Conservation (phyloP, 2,113 vertebrate genomes). For the Laticauda laticaudata region DNA sequence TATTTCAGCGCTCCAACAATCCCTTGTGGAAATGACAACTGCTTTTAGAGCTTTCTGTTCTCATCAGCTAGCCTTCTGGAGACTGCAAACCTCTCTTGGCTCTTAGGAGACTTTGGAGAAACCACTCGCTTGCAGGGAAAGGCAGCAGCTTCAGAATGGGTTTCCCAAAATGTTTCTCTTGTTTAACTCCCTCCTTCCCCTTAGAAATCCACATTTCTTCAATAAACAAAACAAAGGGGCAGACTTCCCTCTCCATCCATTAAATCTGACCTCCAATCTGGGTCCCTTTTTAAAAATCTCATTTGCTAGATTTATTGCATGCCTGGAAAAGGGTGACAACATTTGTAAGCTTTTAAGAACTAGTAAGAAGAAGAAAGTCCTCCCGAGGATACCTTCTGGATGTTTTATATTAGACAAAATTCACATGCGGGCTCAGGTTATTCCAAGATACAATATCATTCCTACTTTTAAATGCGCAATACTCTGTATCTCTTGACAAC, state of each 20-base stretch:
- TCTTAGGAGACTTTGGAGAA: too few species aligned
- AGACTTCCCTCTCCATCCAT: background rate
- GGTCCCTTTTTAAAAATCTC: background rate
- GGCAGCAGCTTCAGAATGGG: too few species aligned
- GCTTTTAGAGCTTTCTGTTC: too few species aligned
- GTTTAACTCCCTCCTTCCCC: background rate
- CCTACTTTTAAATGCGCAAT: background rate
- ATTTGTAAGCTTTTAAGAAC: background rate
- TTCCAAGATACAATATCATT: background rate
- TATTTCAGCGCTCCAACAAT: too few species aligned
- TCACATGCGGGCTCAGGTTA: background rate
- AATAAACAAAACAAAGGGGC: too few species aligned
- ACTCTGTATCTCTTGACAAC: background rate
- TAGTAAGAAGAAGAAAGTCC: background rate
- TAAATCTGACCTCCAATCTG: background rate
- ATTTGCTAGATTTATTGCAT: background rate
- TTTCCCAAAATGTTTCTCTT: background rate
- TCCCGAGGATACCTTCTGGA: background rate
- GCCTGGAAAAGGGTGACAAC: background rate
- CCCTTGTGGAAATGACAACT: too few species aligned
- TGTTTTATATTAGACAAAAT: background rate
- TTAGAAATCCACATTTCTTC: background rate
- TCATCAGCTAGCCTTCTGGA: too few species aligned
- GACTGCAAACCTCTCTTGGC: too few species aligned
- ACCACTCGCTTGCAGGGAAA: too few species aligned